A percentile compares a stretch with the other conserved stretches of the same genome.
Conservation (phyloP, 2,888 invertebrate genomes). For the Tetranychus truncatus region DNA sequence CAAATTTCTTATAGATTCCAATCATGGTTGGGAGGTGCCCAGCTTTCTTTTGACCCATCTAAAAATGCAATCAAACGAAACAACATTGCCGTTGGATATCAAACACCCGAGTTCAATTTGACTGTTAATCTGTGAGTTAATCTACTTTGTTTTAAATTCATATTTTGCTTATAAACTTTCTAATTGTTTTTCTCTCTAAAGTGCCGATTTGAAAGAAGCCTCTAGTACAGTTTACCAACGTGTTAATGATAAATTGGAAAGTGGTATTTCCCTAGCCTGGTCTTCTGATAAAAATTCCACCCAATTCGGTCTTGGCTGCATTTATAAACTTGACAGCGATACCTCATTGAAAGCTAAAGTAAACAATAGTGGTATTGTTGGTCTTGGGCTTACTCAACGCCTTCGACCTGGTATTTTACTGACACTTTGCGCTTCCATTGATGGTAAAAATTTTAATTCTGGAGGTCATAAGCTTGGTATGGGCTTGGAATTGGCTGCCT, state of each 20-base stretch:
- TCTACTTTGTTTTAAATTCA: not conserved
- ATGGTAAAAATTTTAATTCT: conserved; percentile 91
- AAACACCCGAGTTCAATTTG: not conserved
- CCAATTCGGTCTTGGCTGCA: conserved; percentile 74
- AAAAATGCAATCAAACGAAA: not conserved
- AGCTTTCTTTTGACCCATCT: conserved; percentile 40
- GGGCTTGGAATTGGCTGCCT: conserved; percentile 54
- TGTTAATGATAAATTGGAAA: conserved; percentile 64
- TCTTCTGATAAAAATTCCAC: conserved; percentile 73
- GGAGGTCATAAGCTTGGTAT: conserved; percentile 95
- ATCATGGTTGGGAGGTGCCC: not conserved
- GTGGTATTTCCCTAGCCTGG: conserved; percentile 80
- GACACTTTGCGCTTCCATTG: conserved; percentile 75
- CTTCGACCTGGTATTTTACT: conserved; percentile 78
- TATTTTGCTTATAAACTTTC: not conserved
- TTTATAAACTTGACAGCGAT: conserved; percentile 63
- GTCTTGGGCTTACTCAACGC: conserved; percentile 82
- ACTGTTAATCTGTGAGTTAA: not conserved
- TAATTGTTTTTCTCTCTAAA: not conserved
- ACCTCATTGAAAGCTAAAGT: conserved; percentile 56
- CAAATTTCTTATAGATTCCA: not conserved
- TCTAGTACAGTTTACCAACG: conserved; percentile 82
- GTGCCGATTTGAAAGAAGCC: conserved; percentile 65
- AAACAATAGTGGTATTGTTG: conserved; percentile 81
- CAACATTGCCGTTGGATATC: conserved; percentile 4